Conservation (phyloP, 1,140 invertebrate species). For the Myzus persicae region DNA sequence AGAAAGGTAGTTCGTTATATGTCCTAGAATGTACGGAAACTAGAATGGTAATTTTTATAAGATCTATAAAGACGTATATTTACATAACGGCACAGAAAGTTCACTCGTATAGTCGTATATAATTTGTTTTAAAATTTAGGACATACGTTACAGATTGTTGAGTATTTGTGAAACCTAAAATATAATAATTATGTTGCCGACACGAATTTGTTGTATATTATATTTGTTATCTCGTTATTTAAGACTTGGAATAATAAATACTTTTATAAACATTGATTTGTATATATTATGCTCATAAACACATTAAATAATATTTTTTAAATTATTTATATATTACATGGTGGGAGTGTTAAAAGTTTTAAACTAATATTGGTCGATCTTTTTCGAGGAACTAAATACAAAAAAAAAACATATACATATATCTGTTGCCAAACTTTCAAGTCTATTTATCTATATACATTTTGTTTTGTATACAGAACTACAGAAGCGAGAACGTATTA, state of each 20-base stretch:
- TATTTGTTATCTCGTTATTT: background rate
- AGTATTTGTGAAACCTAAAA: slow-evolving; percentile 9
- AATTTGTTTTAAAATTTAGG: slow-evolving; percentile 35
- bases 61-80: background rate
- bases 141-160: slow-evolving; percentile 5
- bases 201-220: background rate
- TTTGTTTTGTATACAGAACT: background rate
- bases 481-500: background rate
- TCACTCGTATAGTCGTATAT: background rate
- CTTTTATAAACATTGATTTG: background rate
- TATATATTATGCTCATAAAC: background rate
- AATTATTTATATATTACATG: background rate
- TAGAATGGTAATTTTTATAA: slow-evolving; percentile 12
- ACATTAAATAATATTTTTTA: background rate
- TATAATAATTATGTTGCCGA: background rate
- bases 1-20: background rate
- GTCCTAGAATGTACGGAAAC: slow-evolving; percentile 13
- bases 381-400: background rate
- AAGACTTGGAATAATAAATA: background rate
- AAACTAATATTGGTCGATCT: background rate
- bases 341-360: background rate
- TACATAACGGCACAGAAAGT: background rate
- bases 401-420: background rate
- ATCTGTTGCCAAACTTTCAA: background rate
- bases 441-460: background rate